phyloP scores from a whole-genome alignment of 2,888 invertebrate genomes.

The Aethes cnicana region DNA sequence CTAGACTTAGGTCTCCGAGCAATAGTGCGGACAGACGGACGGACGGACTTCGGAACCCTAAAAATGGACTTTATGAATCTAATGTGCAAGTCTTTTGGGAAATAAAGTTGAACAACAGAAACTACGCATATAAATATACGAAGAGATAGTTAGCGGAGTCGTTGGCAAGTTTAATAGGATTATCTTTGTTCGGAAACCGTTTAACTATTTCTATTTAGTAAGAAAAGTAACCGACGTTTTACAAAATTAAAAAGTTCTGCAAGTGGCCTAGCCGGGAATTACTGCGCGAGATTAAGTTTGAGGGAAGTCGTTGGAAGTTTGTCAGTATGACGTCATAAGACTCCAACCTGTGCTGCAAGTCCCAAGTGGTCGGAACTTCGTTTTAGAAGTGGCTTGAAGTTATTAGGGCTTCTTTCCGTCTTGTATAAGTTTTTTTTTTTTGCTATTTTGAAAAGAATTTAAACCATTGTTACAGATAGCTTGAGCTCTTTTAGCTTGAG shows the following conservation, averaged over 20 bases:
- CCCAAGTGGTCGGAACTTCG: not conserved
- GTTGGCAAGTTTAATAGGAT: conserved; percentile 52
- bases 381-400: not conserved
- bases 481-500: no score
- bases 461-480: no score
- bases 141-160: conserved; percentile 24
- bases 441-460: no score
- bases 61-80: no score
- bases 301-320: conserved; percentile 2
- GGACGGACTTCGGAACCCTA: no score
- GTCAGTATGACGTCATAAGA: conserved; percentile 1
- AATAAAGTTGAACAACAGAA: not conserved
- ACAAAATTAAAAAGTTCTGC: conserved; percentile 1
- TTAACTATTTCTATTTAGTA: conserved; percentile 23
- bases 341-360: conserved; percentile 1
- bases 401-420: not conserved
- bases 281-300: conserved; percentile 2
- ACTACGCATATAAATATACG: not conserved
- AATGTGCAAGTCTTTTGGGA: no score
- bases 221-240: conserved; percentile 17
- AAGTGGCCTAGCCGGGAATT: not conserved
- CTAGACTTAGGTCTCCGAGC: no score
- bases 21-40: no score
- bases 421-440: no score
- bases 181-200: conserved; percentile 35